A percentile compares a stretch with the other conserved stretches of the same genome.
Conservation (phyloP, 2,113 vertebrate genomes). For the Spea multiplicata region DNA sequence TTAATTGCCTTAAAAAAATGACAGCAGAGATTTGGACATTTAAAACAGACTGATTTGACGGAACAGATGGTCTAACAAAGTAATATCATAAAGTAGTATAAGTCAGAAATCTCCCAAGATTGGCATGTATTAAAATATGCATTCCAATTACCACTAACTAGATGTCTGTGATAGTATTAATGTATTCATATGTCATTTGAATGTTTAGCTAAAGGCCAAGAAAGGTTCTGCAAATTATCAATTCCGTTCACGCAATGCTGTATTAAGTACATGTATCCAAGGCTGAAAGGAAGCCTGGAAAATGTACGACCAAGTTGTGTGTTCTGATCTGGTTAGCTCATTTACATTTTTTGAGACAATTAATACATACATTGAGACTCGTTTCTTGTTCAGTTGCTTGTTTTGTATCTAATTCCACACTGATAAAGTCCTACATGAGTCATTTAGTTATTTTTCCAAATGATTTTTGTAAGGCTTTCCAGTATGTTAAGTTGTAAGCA, state of each 20-base stretch:
- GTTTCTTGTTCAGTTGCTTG: too few relatives aligned
- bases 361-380: too few relatives aligned
- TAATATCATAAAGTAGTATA: conserved; percentile 15
- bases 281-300: too few relatives aligned
- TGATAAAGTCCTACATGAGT: too few relatives aligned
- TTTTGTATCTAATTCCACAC: too few relatives aligned
- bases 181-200: conserved; percentile 19
- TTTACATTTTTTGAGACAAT: too few relatives aligned
- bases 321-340: too few relatives aligned
- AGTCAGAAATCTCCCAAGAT: conserved; percentile 16
- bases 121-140: conserved; percentile 4
- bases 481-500: too few relatives aligned
- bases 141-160: conserved; percentile 1
- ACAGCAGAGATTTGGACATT: neutral
- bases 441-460: too few relatives aligned
- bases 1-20: conserved; percentile 9
- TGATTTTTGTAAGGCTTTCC: too few relatives aligned
- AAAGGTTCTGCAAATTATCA: neutral
- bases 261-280: too few relatives aligned
- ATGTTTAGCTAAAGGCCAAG: conserved; percentile 9
- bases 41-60: conserved; percentile 1
- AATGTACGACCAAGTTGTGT: too few relatives aligned
- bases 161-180: conserved; percentile 13
- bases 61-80: conserved; percentile 27
- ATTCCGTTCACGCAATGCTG: neutral